Evolutionary conservation across 2,888 invertebrate species (phyloP).

Genomic region (Phortica magna): DNA sequence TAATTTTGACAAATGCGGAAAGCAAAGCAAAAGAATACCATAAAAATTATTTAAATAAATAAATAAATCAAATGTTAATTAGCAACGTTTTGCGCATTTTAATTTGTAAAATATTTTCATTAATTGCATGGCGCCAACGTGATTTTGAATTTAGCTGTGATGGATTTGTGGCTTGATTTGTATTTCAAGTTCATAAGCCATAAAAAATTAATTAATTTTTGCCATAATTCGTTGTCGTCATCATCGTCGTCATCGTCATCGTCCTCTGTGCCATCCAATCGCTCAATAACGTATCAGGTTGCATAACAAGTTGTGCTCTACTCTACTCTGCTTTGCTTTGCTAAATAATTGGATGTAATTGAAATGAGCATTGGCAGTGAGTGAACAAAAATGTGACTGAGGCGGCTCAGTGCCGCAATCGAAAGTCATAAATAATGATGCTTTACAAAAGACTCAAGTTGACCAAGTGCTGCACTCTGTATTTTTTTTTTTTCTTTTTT

Average conservation of each 20-base stretch:
- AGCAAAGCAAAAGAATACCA: background rate
- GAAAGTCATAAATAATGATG: background rate
- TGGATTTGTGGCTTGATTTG: background rate
- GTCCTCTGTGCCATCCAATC: background rate
- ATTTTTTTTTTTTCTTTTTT: no score
- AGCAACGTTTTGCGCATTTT: constrained; percentile 3
- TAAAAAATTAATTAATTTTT: constrained; percentile 6
- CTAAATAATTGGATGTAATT: background rate
- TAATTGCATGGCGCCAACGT: constrained; percentile 26
- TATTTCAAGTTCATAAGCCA: constrained; percentile 17
- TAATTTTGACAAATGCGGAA: background rate
- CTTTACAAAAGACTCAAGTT: no score
- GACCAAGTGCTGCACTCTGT: no score
- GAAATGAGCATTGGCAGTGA: background rate
- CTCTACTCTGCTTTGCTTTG: background rate
- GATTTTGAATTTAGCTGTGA: constrained; percentile 7
- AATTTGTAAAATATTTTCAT: constrained; percentile 17
- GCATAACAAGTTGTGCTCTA: background rate
- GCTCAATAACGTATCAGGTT: background rate
- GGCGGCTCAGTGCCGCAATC: background rate
- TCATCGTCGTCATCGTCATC: background rate
- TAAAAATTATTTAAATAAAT: background rate
- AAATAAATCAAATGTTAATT: constrained; percentile 25
- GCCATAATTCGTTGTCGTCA: background rate
- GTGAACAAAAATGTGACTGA: background rate